Base-by-base conservation (phyloP, 2,797 vertebrate genomes). In the Calcarius lapponicus region DNA sequence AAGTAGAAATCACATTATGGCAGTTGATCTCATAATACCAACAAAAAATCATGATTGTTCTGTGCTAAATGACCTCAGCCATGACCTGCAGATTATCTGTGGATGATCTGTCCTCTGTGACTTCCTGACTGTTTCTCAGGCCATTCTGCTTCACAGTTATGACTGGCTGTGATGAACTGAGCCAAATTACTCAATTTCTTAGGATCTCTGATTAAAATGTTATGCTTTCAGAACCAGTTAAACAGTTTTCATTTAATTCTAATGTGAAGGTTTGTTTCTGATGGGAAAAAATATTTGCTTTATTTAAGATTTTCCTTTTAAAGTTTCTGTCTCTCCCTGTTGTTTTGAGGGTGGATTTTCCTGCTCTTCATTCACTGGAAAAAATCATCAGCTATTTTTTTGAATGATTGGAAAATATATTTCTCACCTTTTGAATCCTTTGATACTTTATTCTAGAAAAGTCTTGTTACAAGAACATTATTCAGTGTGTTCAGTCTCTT, bases 71-170 rank as follows among this genome's bases (percentile, higher is more conserved):
- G 86, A 94, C 94, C 93, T 93, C 75, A 91, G 84, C 61, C 74
- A 78, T 87, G 88, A 94, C 92, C 94, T 87, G 64, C 32, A 89
- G 88, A 95, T 93, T 89, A 89, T 94, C 92, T 87, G 53, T 2
- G 14, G 91, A 87, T 96, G 90, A 95, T 91, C 86, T 67, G 42
- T 71, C 79, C 81, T 93, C 71, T 73, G 72, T 93, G 72, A 91
- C 57, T 91, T 74, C 61, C 67, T 88, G 82, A 67, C 70, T 86
- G 38, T 56, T 96, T 93, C 90, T 88, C 80, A 88, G 80, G 62
- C 54, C 72, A 47, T 70, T 92, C 80, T 84, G 31, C 56, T 91
- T 92, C 87, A 75, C 51, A 56, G n/a, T 74, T 91, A 86, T 14
- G 42, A 91, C 72, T 79, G 51, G n/a, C 43, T 93, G 36, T 58